Evolutionary conservation across 1,140 invertebrate genomes (phyloP).

Genomic region (Diuraphis noxia): DNA sequence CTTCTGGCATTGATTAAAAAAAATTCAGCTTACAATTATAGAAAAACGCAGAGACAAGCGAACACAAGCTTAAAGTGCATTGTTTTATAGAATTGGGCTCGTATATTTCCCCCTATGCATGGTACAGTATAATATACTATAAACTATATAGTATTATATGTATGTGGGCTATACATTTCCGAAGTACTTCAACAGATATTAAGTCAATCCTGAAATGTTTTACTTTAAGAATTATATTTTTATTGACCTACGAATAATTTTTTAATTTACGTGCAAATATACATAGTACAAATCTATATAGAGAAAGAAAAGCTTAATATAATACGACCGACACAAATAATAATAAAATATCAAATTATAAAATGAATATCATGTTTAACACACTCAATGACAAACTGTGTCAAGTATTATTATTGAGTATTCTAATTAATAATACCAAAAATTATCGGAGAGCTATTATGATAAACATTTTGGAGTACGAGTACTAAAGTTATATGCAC

Average conservation of each 20-base stretch:
- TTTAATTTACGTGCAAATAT: neutral
- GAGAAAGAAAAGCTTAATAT: neutral
- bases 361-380: neutral
- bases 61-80: conserved; percentile 36
- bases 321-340: neutral
- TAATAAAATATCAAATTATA: conserved; percentile 3
- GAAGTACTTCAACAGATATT: conserved; percentile 28
- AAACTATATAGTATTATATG: neutral
- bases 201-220: conserved; percentile 22
- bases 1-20: conserved; percentile 46
- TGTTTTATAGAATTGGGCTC: conserved; percentile 40
- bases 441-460: neutral
- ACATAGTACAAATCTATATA: neutral
- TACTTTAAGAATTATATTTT: neutral
- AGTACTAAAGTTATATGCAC: neutral
- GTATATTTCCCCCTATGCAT: neutral
- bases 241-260: conserved; percentile 1
- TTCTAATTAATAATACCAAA: neutral
- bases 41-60: conserved; percentile 39
- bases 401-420: neutral
- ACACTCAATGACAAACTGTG: neutral
- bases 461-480: neutral
- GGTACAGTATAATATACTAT: neutral
- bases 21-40: conserved; percentile 31
- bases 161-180: neutral